Evolutionary conservation across 2,888 invertebrate genomes (phyloP).

Genomic region (Hirudinaria manillensis): DNA sequence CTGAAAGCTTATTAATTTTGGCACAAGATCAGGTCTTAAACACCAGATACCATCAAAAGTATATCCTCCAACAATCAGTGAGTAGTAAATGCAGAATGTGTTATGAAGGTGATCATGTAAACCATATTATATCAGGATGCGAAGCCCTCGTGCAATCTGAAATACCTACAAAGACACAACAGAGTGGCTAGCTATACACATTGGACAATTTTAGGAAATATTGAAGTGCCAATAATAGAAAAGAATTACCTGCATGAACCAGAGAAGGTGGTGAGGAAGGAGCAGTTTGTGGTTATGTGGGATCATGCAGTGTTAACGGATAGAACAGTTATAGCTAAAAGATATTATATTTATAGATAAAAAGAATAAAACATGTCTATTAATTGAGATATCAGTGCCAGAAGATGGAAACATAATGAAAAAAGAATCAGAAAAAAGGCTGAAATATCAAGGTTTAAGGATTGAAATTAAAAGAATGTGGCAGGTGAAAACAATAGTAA

Average conservation of each 20-base stretch:
- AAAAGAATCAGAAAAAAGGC: not conserved
- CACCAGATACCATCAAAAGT: not conserved
- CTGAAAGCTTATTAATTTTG: not conserved
- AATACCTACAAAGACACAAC: too few species aligned
- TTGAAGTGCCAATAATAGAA: not conserved
- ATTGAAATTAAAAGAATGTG: not conserved
- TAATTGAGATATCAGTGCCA: not conserved
- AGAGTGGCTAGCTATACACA: too few species aligned
- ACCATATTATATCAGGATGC: slow-evolving; percentile 3
- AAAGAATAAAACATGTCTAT: too few species aligned
- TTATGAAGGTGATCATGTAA: not conserved
- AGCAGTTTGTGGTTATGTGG: not conserved
- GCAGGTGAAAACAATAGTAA: not conserved
- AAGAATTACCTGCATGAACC: not conserved
- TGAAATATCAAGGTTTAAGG: not conserved
- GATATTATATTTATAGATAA: too few species aligned
- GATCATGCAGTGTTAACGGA: too few species aligned
- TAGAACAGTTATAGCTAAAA: too few species aligned
- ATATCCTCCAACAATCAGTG: not conserved
- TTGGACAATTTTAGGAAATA: too few species aligned
- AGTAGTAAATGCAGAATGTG: not conserved
- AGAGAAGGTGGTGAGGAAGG: not conserved
- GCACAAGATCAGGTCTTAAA: slow-evolving; percentile 1
- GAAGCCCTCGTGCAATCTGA: too few species aligned
- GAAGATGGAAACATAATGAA: not conserved